A percentile compares a stretch with the other conserved stretches of the same genome.
phyloP scores from a whole-genome alignment of 2,113 vertebrate genomes.

The Azemiops feae region DNA sequence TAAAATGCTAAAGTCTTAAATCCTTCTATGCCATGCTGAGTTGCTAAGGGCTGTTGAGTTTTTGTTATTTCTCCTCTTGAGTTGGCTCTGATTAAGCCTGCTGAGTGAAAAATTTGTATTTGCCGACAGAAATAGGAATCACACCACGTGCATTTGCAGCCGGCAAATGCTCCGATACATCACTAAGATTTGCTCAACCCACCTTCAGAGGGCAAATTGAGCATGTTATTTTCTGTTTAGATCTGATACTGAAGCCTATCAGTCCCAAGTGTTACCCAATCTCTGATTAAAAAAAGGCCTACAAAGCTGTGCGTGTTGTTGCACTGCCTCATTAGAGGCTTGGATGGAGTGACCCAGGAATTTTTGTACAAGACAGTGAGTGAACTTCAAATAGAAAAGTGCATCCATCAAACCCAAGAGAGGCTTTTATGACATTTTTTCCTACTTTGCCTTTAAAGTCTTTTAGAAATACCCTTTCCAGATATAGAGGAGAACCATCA shows the following conservation, averaged over 20 bases:
- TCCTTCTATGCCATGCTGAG: constrained; percentile 80
- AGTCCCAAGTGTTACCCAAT: constrained; percentile 79
- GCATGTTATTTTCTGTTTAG: constrained; percentile 91
- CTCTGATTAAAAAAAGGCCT: constrained; percentile 76
- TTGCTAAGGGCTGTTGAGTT: constrained; percentile 78
- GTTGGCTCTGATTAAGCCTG: constrained; percentile 81
- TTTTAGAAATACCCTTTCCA: constrained; percentile 82
- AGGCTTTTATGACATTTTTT: constrained; percentile 92
- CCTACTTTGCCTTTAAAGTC: constrained; percentile 82
- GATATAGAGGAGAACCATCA: constrained; percentile 73
- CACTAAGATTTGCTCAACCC: constrained; percentile 79
- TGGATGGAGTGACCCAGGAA: constrained; percentile 79
- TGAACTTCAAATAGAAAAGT: constrained; percentile 90
- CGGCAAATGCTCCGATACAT: constrained; percentile 86
- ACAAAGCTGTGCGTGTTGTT: constrained; percentile 73
- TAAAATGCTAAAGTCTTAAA: constrained; percentile 82
- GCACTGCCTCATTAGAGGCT: constrained; percentile 77
- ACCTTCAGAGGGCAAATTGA: constrained; percentile 85
- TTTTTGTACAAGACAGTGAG: constrained; percentile 82
- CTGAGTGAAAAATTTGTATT: constrained; percentile 92
- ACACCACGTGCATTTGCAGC: constrained; percentile 74
- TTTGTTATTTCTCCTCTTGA: constrained; percentile 82
- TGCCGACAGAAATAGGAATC: constrained; percentile 84
- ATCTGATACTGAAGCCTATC: constrained; percentile 82
- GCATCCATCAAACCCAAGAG: constrained; percentile 86